Evolutionary conservation across 2,888 invertebrate species (phyloP).

Genomic region (Scaptomyza reducta): DNA sequence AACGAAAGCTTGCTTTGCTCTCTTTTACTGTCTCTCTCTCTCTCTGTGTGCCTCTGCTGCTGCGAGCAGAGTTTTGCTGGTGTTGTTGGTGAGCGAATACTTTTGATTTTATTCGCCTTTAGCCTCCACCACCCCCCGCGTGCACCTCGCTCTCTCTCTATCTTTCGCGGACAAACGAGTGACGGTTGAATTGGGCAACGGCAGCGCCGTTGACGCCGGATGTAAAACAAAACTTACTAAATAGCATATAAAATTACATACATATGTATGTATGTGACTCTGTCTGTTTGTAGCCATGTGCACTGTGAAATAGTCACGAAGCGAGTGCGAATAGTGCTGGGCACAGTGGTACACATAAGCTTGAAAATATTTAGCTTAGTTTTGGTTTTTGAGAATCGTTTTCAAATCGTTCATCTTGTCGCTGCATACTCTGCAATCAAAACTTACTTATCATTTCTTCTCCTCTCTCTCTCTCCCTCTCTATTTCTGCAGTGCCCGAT

Average conservation of each 20-base stretch:
- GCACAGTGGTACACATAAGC: slow-evolving; percentile 48
- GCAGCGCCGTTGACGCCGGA: slow-evolving; percentile 73
- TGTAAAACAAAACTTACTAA: slow-evolving; percentile 79
- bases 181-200: slow-evolving; percentile 73
- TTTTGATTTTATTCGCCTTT: slow-evolving; percentile 72
- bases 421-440: no score
- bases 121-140: slow-evolving; percentile 4
- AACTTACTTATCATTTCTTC: background rate
- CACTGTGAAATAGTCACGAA: slow-evolving; percentile 56
- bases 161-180: slow-evolving; percentile 14
- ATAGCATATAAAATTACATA: slow-evolving; percentile 65
- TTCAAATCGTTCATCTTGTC: background rate
- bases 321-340: slow-evolving; percentile 15
- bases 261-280: slow-evolving; percentile 3
- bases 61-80: slow-evolving; percentile 9
- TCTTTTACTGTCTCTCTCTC: slow-evolving; percentile 32
- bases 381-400: no score
- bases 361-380: background rate
- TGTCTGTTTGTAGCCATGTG: slow-evolving; percentile 5
- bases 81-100: slow-evolving; percentile 56
- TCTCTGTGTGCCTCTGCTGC: background rate
- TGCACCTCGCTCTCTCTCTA: background rate
- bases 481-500: slow-evolving; percentile 88
- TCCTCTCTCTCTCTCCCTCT: slow-evolving; percentile 6
- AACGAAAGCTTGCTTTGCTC: slow-evolving; percentile 68